Conservation (phyloP, 2,797 vertebrate genomes). For the Xenops minutus region DNA sequence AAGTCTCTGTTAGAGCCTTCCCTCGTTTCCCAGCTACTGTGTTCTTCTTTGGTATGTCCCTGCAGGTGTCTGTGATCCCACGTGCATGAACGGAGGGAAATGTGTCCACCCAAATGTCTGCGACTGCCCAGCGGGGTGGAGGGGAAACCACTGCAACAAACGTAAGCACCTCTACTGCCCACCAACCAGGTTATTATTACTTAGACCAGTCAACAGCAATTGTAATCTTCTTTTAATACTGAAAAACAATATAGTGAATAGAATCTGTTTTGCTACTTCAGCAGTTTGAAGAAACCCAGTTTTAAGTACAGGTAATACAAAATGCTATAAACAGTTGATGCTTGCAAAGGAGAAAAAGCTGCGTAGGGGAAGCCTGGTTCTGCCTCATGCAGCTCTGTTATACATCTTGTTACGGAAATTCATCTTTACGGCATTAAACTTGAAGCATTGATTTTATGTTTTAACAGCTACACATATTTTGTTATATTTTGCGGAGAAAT, state of each 20-base stretch:
- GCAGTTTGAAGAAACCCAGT: not conserved
- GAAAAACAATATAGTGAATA: not conserved
- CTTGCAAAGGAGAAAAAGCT: not conserved
- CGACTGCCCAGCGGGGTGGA: conserved; percentile 81
- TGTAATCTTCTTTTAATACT: not conserved
- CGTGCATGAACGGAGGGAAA: conserved; percentile 80
- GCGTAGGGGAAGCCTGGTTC: not conserved
- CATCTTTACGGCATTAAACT: conserved; percentile 63
- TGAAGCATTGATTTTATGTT: conserved; percentile 66
- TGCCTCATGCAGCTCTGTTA: conserved; percentile 22
- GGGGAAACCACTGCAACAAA: conserved; percentile 74
- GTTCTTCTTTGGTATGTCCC: not conserved
- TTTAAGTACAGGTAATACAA: not conserved
- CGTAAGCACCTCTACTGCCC: conserved; percentile 62
- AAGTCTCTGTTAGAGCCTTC: not conserved
- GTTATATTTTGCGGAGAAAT: conserved; percentile 63
- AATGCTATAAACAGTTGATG: conserved; percentile 14
- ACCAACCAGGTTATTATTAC: not conserved
- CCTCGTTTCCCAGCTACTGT: not conserved
- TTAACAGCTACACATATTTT: conserved; percentile 63
- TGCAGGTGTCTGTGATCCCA: conserved; percentile 83
- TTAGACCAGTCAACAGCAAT: not conserved
- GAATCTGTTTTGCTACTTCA: not conserved
- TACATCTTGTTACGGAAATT: conserved; percentile 71
- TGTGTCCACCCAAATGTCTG: conserved; percentile 78